Conservation (phyloP, 2,797 vertebrate genomes). For the Phrynocephalus guinanensis region DNA sequence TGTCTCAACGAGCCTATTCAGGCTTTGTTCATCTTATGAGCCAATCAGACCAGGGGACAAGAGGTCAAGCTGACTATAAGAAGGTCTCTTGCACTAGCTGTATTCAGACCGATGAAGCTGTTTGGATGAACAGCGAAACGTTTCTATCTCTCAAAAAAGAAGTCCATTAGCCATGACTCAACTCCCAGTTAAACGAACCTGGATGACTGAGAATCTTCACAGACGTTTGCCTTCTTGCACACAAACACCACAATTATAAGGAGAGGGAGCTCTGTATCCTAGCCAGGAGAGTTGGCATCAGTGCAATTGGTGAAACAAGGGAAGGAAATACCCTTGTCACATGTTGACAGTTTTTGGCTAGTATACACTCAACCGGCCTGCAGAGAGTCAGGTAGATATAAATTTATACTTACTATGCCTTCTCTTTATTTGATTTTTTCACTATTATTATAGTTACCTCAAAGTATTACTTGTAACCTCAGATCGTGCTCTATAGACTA, state of each 20-base stretch:
- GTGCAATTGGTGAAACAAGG: not conserved
- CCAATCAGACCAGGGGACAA: too few species aligned
- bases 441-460: conserved; percentile 24
- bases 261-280: not conserved
- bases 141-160: too few species aligned
- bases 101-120: too few species aligned
- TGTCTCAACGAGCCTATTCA: too few species aligned
- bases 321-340: not conserved
- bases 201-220: too few species aligned
- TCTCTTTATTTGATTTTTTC: conserved; percentile 18
- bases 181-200: too few species aligned
- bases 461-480: conserved; percentile 43
- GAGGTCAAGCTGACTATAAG: too few species aligned
- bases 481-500: conserved; percentile 57
- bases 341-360: not conserved
- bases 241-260: not conserved
- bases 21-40: too few species aligned
- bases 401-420: not conserved
- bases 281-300: not conserved
- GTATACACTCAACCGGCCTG: not conserved
- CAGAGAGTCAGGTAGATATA: not conserved
- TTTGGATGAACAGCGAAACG: too few species aligned
- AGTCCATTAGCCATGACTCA: too few species aligned
- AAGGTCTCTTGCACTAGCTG: too few species aligned
- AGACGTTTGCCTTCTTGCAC: not conserved